A percentile compares a stretch with the other conserved stretches of the same genome.
These are phyloP conservation scores for Agonum fuliginosum DNA, from an alignment of 2,888 invertebrate species.

Conservation along the genomic window DNA sequence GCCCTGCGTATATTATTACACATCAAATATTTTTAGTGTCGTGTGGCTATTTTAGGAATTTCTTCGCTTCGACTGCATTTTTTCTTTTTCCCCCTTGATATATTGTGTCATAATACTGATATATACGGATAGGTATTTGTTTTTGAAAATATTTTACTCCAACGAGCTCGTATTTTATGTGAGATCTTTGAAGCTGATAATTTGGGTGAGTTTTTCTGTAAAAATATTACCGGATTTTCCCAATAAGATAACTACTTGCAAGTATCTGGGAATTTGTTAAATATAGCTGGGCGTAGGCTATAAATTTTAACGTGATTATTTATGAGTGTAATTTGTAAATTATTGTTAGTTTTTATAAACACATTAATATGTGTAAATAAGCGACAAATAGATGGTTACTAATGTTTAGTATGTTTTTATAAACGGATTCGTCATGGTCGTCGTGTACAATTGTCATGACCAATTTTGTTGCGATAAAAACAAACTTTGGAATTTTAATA, in stretches of 20 bases:
- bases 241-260: too few relatives aligned
- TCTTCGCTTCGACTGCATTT: background rate
- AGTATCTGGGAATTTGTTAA: background rate
- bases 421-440: background rate
- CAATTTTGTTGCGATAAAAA: background rate
- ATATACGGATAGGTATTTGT: constrained; percentile 27
- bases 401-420: background rate
- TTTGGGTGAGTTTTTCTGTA: background rate
- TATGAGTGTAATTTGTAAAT: background rate
- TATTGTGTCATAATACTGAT: constrained; percentile 48
- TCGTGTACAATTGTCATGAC: background rate
- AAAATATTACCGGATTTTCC: constrained; percentile 3
- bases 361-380: background rate
- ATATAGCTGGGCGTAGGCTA: background rate
- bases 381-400: background rate
- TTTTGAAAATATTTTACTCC: constrained; percentile 27
- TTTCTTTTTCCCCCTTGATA: constrained; percentile 44
- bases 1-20: constrained; percentile 19
- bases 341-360: constrained; percentile 13
- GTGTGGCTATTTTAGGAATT: constrained; percentile 47
- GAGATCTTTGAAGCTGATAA: constrained; percentile 18
- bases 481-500: background rate
- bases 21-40: constrained; percentile 48
- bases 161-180: constrained; percentile 19
- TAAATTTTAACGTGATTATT: background rate